These are phyloP conservation scores for Leptinotarsa juncta DNA, from an alignment of 2,888 invertebrate species.

Conservation along the genomic window DNA sequence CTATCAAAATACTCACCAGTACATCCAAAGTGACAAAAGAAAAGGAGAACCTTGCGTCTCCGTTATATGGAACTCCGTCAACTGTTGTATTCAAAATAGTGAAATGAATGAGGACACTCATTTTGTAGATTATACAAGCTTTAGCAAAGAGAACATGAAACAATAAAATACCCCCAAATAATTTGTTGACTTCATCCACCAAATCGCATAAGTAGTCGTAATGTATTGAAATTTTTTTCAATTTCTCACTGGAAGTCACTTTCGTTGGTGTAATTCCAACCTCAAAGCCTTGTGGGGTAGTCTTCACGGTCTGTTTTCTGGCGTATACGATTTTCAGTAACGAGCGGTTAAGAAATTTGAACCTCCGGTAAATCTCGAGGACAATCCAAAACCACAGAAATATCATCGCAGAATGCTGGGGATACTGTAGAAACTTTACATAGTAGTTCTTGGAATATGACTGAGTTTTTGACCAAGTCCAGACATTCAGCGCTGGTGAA, in stretches of 20 bases:
- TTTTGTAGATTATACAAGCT: neutral
- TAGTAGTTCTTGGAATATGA: neutral
- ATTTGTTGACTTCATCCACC: neutral
- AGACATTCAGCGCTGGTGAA: neutral
- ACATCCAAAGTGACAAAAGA: slow-evolving; percentile 2
- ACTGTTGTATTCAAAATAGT: neutral
- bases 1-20: neutral
- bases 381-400: neutral
- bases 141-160: neutral
- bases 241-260: neutral
- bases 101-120: neutral
- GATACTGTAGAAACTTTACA: neutral
- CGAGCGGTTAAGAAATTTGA: no score
- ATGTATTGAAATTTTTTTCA: neutral
- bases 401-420: neutral
- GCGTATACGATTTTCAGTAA: no score
- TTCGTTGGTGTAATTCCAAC: no score
- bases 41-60: neutral
- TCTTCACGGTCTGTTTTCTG: no score
- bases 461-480: neutral
- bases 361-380: no score
- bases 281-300: no score
- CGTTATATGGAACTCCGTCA: neutral
- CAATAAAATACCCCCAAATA: neutral
- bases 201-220: neutral